Conservation (phyloP, 2,888 invertebrate genomes). For the Sialis lutaria region DNA sequence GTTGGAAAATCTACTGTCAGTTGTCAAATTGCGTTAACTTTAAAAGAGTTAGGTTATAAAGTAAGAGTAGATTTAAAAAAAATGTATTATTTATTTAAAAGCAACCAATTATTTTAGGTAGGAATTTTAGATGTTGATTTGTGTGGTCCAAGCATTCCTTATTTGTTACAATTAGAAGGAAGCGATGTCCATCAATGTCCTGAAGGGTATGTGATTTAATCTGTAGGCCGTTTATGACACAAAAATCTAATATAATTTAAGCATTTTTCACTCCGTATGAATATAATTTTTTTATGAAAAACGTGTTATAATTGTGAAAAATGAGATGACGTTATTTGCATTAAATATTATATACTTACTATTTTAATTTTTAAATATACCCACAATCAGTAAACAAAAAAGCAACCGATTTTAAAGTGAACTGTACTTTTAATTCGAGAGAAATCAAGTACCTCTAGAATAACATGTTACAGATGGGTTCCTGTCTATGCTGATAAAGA, state of each 20-base stretch:
- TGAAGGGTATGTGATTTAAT: slow-evolving; percentile 40
- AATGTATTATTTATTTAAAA: slow-evolving; percentile 3
- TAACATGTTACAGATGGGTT: slow-evolving; percentile 50
- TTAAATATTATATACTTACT: too few species aligned
- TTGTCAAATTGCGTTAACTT: slow-evolving; percentile 74
- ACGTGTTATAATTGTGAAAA: neutral
- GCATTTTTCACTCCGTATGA: neutral
- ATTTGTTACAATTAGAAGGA: slow-evolving; percentile 69
- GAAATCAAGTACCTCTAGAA: neutral
- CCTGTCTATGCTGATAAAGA: slow-evolving; percentile 75
- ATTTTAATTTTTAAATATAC: too few species aligned
- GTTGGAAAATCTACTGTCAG: slow-evolving; percentile 98
- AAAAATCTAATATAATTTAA: neutral
- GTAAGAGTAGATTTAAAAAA: slow-evolving; percentile 27
- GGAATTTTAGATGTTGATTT: slow-evolving; percentile 86
- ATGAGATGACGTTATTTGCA: too few species aligned
- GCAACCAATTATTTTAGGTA: slow-evolving; percentile 39
- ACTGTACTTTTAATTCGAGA: neutral
- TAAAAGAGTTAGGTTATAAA: slow-evolving; percentile 64
- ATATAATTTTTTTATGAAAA: neutral
- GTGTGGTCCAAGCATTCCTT: slow-evolving; percentile 90
- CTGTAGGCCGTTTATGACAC: neutral
- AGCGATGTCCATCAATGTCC: slow-evolving; percentile 76
- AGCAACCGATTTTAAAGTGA: neutral
- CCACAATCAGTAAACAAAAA: too few species aligned